Evolutionary conservation across 2,113 vertebrate genomes (phyloP), one percentile per base, ranked within the genome.

Genomic region (Oxyruncus cristatus): DNA sequence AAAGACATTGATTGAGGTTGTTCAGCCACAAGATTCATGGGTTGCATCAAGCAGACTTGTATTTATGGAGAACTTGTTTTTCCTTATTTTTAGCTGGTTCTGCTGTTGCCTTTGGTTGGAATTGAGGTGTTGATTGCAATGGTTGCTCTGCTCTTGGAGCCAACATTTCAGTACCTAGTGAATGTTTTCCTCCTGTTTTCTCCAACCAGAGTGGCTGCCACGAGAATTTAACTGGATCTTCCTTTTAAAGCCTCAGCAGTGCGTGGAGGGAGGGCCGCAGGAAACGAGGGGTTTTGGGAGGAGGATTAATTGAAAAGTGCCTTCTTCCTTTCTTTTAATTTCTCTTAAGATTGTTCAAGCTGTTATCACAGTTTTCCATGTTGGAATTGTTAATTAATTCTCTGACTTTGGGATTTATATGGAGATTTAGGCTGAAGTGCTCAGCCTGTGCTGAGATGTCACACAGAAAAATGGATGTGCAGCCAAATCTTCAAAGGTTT

Each of bases 341-440:
- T 91, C 79, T 94, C 84, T 88, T 73, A 58, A 88, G 79, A 83
- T 92, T 71, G 32, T 71, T 86, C 53, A 63, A 39, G 88, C 92
- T 93, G 79, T 93, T 97, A 95, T 95, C 96, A 66, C 72, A 9
- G 13, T 86, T 93, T 94, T 90, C 94, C 95, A 88, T 88, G 91
- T 7, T 94, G 94, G 92, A 93, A 95, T 93, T 90, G 86, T 77
- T 94, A 96, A 96, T 97, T 77, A 95, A 42, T 76, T 85, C 53
- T 62, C 84, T 74, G 83, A 83, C 91, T 95, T 80, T 93, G 92
- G 96, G 95, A 88, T 97, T 95, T 92, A 9, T 88, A 10, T 50
- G 75, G 44, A 42, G 91, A 72, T 89, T 91, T 35, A 74, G 90
- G 82, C 82, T 86, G 89, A 94, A 94, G 84, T 49, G 72, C 88